Evolutionary conservation across 2,888 invertebrate genomes (phyloP).

Genomic region (Drosophila fungiperda): DNA sequence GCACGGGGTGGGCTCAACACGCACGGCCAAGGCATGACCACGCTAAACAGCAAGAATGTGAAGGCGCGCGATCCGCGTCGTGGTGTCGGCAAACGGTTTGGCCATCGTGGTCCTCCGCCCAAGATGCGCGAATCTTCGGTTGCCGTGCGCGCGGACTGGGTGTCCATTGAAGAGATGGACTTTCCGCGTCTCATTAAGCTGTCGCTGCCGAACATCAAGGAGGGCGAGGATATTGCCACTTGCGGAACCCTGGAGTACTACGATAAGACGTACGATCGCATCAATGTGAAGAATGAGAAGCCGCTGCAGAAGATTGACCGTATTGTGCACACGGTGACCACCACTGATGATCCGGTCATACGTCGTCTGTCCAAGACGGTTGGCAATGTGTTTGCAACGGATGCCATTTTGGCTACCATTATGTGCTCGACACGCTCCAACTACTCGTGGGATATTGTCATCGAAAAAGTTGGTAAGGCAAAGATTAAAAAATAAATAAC

Average conservation of each 20-base stretch:
- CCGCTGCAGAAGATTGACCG: conserved; percentile 97
- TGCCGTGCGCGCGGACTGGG: conserved; percentile 98
- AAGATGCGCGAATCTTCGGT: conserved; percentile 99
- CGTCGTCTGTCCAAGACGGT: conserved; percentile 96
- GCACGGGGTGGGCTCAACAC: conserved; percentile 89
- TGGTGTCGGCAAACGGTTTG: conserved; percentile 81
- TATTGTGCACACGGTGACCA: conserved; percentile 97
- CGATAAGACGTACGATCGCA: conserved; percentile 98
- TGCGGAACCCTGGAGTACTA: conserved; percentile 98
- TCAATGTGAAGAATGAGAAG: conserved; percentile 98
- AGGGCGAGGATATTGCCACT: conserved; percentile 92
- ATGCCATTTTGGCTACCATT: conserved; percentile 98
- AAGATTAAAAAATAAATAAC: neutral
- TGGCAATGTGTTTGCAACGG: conserved; percentile 99
- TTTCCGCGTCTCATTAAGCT: conserved; percentile 97
- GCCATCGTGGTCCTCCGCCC: conserved; percentile 90
- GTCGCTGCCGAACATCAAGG: conserved; percentile 95
- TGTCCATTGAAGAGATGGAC: conserved; percentile 99
- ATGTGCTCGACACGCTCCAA: conserved; percentile 99
- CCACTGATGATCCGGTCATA: conserved; percentile 99
- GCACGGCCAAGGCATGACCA: conserved; percentile 90
- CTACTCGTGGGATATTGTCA: conserved; percentile 99
- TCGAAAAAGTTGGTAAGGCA: conserved; percentile 93
- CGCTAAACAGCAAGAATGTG: conserved; percentile 93
- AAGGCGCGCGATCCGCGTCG: conserved; percentile 93